Base-by-base conservation (phyloP, 1,140 invertebrate species). In the Acromyrmex echinatior region DNA sequence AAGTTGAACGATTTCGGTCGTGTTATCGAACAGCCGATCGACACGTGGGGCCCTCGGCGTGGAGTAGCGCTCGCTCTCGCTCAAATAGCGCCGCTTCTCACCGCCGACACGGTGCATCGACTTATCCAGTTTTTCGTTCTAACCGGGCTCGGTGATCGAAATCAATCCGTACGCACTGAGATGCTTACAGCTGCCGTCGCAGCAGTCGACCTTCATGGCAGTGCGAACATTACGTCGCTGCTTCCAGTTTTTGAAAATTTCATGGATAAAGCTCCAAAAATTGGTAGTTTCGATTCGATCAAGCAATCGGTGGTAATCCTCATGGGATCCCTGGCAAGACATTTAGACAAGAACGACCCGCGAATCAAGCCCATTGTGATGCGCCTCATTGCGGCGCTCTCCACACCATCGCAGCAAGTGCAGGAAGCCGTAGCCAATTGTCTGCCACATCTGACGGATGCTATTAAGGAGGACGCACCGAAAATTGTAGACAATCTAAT, bases 351-450 rank as follows among this genome's bases (percentile, higher is more conserved):
- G 73, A 97, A 98, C 91, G 98, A 99, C 95, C 96, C 97, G 1
- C 94, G 99, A 96, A 97, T 98, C 70, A 98, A 98, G 93, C 98
- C 99, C 2, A 99, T 99, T 91, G 98, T 99, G 18, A 97, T 97
- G 88, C 97, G 99, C 92, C 95, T 99, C 49, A 97, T 99, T 58
- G 97, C 98, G 86, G 98, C 99, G 3, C 96, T 99, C 0, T 98
- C 98, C 7, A 99, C 99, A 56, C 99, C 99, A 12, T 99, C 99
- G 45, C 98, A 99, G 94, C 93, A 98, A 97, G 99, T 99, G 1
- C 99, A 99, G 96, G 98, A 99, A 96, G 98, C 99, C 1, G 99
- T 99, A 0, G 98, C 99, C 45, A 99, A 99, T 94, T 99, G 99
- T 94, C 95, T 99, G 58, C 98, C 99, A 2, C 97, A 98, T 92